These are phyloP conservation scores for Pipra filicauda DNA, from an alignment of 2,113 vertebrate genomes.

Conservation along the genomic window DNA sequence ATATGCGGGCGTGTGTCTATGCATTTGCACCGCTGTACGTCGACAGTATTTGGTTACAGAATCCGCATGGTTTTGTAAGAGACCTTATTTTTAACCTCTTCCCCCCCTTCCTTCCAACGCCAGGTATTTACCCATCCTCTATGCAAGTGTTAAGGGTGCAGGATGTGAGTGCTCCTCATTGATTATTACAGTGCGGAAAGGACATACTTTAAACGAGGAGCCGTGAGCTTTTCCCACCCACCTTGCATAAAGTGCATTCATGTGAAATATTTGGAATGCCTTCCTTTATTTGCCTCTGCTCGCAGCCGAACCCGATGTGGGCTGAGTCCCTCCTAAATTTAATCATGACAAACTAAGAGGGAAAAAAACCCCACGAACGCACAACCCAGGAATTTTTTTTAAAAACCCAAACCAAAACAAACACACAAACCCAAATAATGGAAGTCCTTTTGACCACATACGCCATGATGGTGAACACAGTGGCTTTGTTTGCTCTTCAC, in stretches of 20 bases:
- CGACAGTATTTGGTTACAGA: constrained; percentile 17
- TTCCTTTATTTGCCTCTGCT: constrained; percentile 30
- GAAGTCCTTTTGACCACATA: background rate
- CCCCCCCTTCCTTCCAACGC: background rate
- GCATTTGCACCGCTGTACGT: background rate
- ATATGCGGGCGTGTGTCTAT: background rate
- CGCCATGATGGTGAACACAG: constrained; percentile 23
- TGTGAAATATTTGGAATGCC: constrained; percentile 61
- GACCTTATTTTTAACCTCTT: constrained; percentile 54
- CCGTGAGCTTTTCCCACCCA: constrained; percentile 41
- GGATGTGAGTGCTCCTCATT: background rate
- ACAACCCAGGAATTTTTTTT: background rate
- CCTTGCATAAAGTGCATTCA: constrained; percentile 53
- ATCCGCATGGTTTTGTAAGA: background rate
- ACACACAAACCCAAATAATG: background rate
- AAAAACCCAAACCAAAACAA: background rate
- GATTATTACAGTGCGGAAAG: background rate
- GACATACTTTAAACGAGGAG: background rate
- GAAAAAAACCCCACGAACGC: background rate
- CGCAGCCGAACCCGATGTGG: background rate
- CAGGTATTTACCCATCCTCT: constrained; percentile 1
- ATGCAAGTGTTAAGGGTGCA: background rate
- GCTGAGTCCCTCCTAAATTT: background rate
- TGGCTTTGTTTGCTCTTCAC: constrained; percentile 41
- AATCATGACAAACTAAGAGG: background rate